Percentiles rank a stretch among this genome's conserved stretches.
Conservation (phyloP, 1,140 invertebrate species). For the Cotesia vestalis region DNA sequence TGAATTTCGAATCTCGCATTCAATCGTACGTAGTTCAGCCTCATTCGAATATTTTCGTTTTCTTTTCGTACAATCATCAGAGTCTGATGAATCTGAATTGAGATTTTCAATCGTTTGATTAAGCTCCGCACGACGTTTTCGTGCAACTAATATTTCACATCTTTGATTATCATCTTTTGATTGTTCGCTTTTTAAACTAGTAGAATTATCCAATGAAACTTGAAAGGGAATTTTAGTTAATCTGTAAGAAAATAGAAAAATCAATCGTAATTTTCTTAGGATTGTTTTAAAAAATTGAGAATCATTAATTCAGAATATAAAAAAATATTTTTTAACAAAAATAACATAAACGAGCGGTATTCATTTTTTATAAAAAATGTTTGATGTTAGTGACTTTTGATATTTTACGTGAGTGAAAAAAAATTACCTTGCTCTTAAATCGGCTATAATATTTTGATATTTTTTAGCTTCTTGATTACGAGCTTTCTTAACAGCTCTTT, state of each 20-base stretch:
- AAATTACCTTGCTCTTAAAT: conserved; percentile 50
- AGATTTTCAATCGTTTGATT: conserved; percentile 52
- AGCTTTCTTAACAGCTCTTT: conserved; percentile 48
- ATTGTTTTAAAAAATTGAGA: too few species aligned
- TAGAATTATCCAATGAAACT: conserved; percentile 21
- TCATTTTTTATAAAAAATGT: too few species aligned
- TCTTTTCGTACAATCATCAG: conserved; percentile 38
- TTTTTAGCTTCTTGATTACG: conserved; percentile 50
- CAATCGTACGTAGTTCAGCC: conserved; percentile 44
- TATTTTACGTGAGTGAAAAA: not conserved
- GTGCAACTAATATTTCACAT: conserved; percentile 49
- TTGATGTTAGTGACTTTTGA: too few species aligned
- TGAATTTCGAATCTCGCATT: conserved; percentile 49
- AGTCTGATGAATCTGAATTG: conserved; percentile 44
- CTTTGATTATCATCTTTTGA: conserved; percentile 51
- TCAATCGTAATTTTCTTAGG: too few species aligned
- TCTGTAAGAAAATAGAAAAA: not conserved
- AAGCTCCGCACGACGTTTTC: conserved; percentile 51
- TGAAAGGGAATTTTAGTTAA: conserved; percentile 43
- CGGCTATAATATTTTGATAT: conserved; percentile 51
- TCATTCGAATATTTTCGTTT: conserved; percentile 33
- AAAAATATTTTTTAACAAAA: too few species aligned
- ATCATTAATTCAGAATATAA: too few species aligned
- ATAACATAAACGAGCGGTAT: too few species aligned
- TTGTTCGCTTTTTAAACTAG: conserved; percentile 46